Percentiles rank a stretch among this genome's conserved stretches.
Evolutionary conservation across 2,888 invertebrate species (phyloP).

Genomic region (Acrobeloides nanus): DNA sequence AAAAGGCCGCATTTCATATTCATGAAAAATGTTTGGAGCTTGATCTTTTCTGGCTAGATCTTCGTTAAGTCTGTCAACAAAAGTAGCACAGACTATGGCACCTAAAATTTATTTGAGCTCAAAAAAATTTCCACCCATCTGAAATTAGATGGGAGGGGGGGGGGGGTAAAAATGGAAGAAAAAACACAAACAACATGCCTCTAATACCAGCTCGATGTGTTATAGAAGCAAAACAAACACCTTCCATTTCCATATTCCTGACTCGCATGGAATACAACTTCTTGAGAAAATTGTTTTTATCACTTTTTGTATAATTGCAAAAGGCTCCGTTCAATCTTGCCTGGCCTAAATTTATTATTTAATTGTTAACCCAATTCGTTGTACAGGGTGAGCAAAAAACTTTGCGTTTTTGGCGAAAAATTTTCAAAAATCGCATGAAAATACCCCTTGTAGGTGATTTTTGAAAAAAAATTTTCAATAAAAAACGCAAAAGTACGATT

Average conservation of each 20-base stretch:
- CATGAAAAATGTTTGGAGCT: conserved; percentile 35
- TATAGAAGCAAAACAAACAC: conserved; percentile 81
- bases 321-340: conserved; percentile 91
- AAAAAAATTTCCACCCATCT: no score
- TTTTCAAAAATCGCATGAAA: no score
- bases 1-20: conserved; percentile 49
- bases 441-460: no score
- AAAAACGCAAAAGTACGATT: no score
- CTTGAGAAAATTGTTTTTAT: conserved; percentile 79
- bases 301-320: conserved; percentile 81
- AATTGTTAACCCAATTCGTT: no score
- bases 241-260: conserved; percentile 87
- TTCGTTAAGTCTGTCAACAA: conserved; percentile 81
- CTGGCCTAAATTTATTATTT: conserved; percentile 71
- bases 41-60: conserved; percentile 69
- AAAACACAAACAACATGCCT: no score
- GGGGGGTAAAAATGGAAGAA: no score
- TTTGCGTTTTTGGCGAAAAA: no score
- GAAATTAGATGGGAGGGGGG: no score
- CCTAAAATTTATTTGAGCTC: no score
- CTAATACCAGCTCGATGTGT: conserved; percentile 80
- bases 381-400: no score
- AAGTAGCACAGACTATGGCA: conserved; percentile 86
- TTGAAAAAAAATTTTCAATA: no score
- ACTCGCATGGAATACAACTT: conserved; percentile 67